Conservation (phyloP, 2,113 vertebrate species). For the Tyto alba region DNA sequence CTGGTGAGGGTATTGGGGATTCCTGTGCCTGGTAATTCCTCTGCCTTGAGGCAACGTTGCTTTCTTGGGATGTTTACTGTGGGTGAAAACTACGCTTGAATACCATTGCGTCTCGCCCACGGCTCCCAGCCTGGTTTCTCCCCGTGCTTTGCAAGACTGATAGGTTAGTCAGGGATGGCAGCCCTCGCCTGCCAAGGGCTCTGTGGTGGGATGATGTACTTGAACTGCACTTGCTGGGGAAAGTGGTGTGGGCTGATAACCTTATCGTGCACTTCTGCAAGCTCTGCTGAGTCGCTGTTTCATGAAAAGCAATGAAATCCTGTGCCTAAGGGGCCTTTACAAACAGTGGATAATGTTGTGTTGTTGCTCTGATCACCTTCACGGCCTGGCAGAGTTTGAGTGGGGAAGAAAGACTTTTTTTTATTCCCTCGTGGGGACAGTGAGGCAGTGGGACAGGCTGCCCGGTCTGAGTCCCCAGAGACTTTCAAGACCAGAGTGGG, state of each 20-base stretch:
- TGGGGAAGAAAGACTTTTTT: neutral
- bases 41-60: neutral
- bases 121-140: neutral
- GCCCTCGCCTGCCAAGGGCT: neutral
- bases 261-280: neutral
- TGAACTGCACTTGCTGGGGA: neutral
- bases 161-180: neutral
- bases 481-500: neutral
- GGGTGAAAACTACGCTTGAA: neutral
- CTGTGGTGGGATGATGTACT: neutral
- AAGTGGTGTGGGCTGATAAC: neutral
- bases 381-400: neutral
- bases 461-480: too few relatives aligned
- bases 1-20: neutral
- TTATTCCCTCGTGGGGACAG: fast-evolving
- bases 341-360: fast-evolving
- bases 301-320: neutral
- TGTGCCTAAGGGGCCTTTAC: neutral
- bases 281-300: neutral
- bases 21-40: neutral
- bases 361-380: neutral
- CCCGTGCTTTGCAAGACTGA: neutral
- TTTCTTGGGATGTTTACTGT: neutral
- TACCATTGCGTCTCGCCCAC: neutral
- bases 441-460: fast-evolving